phyloP scores from a whole-genome alignment of 2,113 vertebrate species.

The Ochotona princeps region DNA sequence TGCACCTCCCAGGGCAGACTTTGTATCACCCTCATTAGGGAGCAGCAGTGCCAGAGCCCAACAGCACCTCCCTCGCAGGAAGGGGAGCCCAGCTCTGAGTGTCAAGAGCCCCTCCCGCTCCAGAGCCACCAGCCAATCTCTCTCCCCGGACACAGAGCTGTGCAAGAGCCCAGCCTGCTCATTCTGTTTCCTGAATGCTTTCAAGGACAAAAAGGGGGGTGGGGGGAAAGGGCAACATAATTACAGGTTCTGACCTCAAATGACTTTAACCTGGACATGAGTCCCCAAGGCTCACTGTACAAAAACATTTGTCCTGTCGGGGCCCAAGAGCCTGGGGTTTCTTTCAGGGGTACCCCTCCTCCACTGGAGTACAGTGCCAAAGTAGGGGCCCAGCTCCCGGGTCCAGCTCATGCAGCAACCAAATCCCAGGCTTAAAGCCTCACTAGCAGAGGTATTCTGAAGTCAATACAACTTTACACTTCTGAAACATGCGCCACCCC shows the following conservation, averaged over 20 bases:
- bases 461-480: neutral
- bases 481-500: neutral
- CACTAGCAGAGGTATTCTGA: neutral
- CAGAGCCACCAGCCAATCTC: neutral
- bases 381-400: neutral
- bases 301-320: slow-evolving; percentile 21
- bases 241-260: slow-evolving; percentile 70
- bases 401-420: neutral
- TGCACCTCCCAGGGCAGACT: neutral
- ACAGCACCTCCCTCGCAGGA: neutral
- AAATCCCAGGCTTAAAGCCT: neutral
- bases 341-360: neutral
- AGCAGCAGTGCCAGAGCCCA: neutral
- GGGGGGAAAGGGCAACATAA: slow-evolving; percentile 55
- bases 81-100: neutral
- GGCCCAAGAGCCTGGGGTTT: slow-evolving; percentile 22
- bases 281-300: neutral
- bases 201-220: slow-evolving; percentile 17
- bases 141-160: neutral
- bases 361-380: too few relatives aligned
- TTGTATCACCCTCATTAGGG: neutral
- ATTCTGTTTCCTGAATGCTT: slow-evolving; percentile 41
- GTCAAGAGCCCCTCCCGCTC: neutral
- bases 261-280: slow-evolving; percentile 62
- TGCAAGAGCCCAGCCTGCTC: slow-evolving; percentile 37